Evolutionary conservation across 1,140 invertebrate genomes (phyloP).

Genomic region (Brachionus koreanus): DNA sequence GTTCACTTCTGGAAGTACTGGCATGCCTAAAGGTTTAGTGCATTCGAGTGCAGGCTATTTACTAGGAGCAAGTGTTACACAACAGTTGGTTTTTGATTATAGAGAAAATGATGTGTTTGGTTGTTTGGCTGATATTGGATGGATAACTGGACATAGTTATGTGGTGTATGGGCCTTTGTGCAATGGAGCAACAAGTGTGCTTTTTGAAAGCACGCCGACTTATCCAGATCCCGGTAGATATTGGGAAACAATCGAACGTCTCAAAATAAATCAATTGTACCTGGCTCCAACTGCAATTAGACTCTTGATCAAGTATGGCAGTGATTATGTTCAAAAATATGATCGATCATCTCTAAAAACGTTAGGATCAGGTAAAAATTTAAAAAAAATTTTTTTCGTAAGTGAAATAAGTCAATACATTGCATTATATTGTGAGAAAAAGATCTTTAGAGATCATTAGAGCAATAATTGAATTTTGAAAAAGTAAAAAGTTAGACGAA

Average conservation of each 20-base stretch:
- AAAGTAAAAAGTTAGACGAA: too few species aligned
- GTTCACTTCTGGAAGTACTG: slow-evolving; percentile 82
- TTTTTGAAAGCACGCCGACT: slow-evolving; percentile 53
- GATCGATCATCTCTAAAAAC: too few species aligned
- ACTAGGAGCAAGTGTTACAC: slow-evolving; percentile 67
- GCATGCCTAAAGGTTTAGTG: slow-evolving; percentile 92
- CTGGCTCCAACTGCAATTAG: slow-evolving; percentile 96
- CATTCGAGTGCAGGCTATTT: slow-evolving; percentile 91
- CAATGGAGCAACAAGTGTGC: slow-evolving; percentile 84
- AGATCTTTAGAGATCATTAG: too few species aligned
- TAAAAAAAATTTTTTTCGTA: too few species aligned
- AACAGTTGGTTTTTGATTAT: slow-evolving; percentile 84
- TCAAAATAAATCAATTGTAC: slow-evolving; percentile 92
- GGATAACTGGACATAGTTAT: slow-evolving; percentile 96
- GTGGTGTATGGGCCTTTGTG: slow-evolving; percentile 88
- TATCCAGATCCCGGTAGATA: background rate
- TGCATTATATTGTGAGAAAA: too few species aligned
- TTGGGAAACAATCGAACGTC: background rate
- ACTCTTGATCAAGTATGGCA: too few species aligned
- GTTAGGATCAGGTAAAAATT: too few species aligned
- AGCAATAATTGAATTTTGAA: too few species aligned
- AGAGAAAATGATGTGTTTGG: slow-evolving; percentile 84
- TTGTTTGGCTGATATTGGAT: slow-evolving; percentile 98
- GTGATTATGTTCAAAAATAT: too few species aligned
- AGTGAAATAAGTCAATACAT: too few species aligned